Evolutionary conservation across 2,888 invertebrate genomes (phyloP), one percentile per base, ranked within the genome.

Genomic region (Caenorhabditis doughertyi): DNA sequence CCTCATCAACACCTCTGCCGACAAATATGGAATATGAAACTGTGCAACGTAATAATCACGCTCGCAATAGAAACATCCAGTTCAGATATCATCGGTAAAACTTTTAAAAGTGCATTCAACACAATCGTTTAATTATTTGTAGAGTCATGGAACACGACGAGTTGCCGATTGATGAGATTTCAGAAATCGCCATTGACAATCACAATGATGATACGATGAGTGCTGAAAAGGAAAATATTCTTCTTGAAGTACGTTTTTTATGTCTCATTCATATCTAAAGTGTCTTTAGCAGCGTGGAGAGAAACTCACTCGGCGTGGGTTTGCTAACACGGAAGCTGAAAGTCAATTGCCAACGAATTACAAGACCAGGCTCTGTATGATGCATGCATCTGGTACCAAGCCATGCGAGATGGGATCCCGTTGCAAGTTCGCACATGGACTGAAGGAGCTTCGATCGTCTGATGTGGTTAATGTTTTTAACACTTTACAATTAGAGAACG

Each of bases 401-500:
- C 77, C 81, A 8, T 86, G 86, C 49, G 82, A 84, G 21, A 83
- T 86, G 86, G 84, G 86, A 47, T 47, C 68, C 16, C 51, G 77
- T 23, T 86, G 86, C 81, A 84, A 84, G 49, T 86, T 85, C 25
- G 86, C 86, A 1, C 86, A 86, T 53, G 86, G 86, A n/a, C 72
- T 81, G 35, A 82, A 83, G 25, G 86, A 86, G 49, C 62, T 86
- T 18, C 73, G 86, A 21, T 29, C 79, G 0, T 51, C 67, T 39
- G 86, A 85, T 25, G 51, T 67, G 55, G 83, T 83, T 13, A 11
- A 49, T n/a, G 18, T 0, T 39, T 23, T 21, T 18, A n/a, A n/a
- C n/a, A n/a, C n/a, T n/a, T n/a, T n/a, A n/a, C n/a, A n/a, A n/a
- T n/a, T n/a, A n/a, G n/a, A n/a, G n/a, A n/a, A n/a, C n/a, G n/a